Base-by-base conservation (phyloP, 2,113 vertebrate species). In the Malurus cyaneus region DNA sequence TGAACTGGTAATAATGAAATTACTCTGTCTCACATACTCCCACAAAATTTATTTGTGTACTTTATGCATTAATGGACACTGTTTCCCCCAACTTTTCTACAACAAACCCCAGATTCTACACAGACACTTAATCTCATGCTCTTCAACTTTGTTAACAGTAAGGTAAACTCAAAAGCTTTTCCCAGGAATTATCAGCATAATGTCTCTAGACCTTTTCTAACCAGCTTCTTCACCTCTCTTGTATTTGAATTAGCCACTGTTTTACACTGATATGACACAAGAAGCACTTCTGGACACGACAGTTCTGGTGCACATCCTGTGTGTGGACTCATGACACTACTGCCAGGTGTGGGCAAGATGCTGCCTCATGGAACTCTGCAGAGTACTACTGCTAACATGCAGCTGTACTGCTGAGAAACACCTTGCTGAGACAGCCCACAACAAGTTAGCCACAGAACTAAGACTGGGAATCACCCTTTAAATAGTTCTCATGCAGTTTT, bases 301-400 rank as follows among this genome's bases (percentile, higher is more conserved):
- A 3, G 42, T 13, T 69, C 31, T 61, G 42, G 21, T 32, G 56
- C 3, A 8, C 5, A 5, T 31, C 18, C 46, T 20, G 34, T 39
- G 81, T 29, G 59, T 6, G 59, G 54, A 36, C 14, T 28, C 17
- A 5, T 16, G 26, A 80, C 50, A 31, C 69, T 34, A 32, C 44
- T 73, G 34, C 59, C 11, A 32, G 0, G 15, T 23, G 29, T 73
- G 42, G 14, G 15, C 34, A 23, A 64, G 8, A 57, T 0, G 1
- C 25, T 69, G 53, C 49, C 26, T 41, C 42, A 6, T 1, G 7
- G 3, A 8, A 14, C 70, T 66, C 57, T 66, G 56, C 32, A 39
- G 23, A 59, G 29, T 15, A 67, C 47, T 66, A 19, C 50, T 52
- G 28, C n/a, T 39, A 74, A 57, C 10, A 44, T 10, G 24, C 52